These are phyloP conservation scores for Pimpla rufipes DNA, from an alignment of 2,888 invertebrate genomes.

Conservation along the genomic window DNA sequence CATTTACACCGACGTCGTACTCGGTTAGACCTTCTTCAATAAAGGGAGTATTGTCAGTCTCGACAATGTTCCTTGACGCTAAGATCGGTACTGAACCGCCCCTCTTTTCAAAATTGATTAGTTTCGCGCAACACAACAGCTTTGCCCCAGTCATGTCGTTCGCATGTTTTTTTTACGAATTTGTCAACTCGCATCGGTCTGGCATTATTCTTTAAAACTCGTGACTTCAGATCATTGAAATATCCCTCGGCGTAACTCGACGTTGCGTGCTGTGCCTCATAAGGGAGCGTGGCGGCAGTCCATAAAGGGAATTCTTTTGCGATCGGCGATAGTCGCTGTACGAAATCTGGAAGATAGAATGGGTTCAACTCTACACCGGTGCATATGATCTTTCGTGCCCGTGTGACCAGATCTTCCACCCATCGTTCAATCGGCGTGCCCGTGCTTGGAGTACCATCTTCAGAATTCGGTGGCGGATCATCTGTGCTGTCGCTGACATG, in stretches of 20 bases:
- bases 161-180: conserved; percentile 25
- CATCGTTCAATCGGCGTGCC: too few species aligned
- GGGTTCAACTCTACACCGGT: conserved; percentile 19
- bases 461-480: neutral
- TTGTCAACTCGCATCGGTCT: conserved; percentile 39
- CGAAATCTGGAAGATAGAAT: conserved; percentile 44
- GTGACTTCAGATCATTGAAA: conserved; percentile 38
- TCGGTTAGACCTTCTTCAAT: too few species aligned
- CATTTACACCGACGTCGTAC: too few species aligned
- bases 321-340: neutral
- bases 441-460: too few species aligned
- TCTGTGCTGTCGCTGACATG: neutral
- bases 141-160: conserved; percentile 26
- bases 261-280: conserved; percentile 34
- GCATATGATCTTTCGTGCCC: conserved; percentile 1
- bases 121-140: too few species aligned
- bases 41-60: too few species aligned
- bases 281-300: conserved; percentile 12
- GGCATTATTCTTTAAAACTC: conserved; percentile 10
- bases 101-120: too few species aligned
- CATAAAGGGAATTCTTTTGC: conserved; percentile 27
- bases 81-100: too few species aligned
- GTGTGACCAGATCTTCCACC: neutral
- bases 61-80: too few species aligned
- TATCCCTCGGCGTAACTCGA: conserved; percentile 50